Base-by-base conservation (phyloP, 2,888 invertebrate species). In the Yponomeuta sedellus region DNA sequence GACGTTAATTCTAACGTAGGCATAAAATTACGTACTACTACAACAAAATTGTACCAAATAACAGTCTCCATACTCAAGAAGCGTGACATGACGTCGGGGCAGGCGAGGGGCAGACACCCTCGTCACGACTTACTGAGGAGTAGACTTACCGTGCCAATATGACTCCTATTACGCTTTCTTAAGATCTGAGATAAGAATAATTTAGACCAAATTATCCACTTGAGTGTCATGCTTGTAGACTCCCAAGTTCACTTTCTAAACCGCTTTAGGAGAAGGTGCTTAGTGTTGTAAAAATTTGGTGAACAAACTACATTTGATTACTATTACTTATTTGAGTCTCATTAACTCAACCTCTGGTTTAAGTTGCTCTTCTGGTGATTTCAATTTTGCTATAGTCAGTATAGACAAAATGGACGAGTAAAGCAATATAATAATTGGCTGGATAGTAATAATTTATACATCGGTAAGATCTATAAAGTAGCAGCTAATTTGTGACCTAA, bases 201-300 rank as follows among this genome's bases (percentile, higher is more conserved):
- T 34, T 10, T 62, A 10, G 62, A 34, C n/a, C 5, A 28, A 62
- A 34, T 62, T 34, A 10, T 62, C 11, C 39, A 52, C 16, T 12
- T 52, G 44, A 39, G 39, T 25, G 63, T 63, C 44, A 63, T 52
- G 40, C 44, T 22, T 11, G 1, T 12, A 12, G 63, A 11, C 44
- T 20, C 63, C 20, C 63, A 44, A 63, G 22, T 63, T 63, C 22
- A 44, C 63, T 63, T 63, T 63, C 63, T 63, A 63, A 63, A 63
- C 63, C 22, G 19, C 52, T 20, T 40, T 44, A 19, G 44, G 63
- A 19, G 39, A 40, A 44, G 34, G n/a, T 19, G 16, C 59, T 11
- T 59, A 22, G 22, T 22, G n/a, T 10, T 3, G 20, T 59, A 10
- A 52, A 12, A 52, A 16, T 16, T 52, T 52, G 16, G 12, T 16